Base-by-base conservation (phyloP, 2,888 invertebrate genomes). In the Plemyria rubiginata region DNA sequence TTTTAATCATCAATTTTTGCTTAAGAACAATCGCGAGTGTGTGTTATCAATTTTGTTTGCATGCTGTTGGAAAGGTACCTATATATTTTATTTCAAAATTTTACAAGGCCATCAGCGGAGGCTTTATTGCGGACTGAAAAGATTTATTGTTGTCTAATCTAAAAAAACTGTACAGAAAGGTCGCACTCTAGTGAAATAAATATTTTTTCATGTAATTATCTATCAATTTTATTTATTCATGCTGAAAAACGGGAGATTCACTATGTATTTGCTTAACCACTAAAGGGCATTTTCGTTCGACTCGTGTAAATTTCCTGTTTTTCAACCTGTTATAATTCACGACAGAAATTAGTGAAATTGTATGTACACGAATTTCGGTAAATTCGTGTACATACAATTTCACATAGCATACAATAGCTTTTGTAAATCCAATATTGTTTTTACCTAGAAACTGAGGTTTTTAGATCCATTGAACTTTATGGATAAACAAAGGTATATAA, bases 31-130 rank as follows among this genome's bases (percentile, higher is more conserved):
- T 81, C 72, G 77, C 36, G 11, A 80, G 81, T 80, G 85, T 81
- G 76, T 79, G 76, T 70, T 81, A 84, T 86, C 85, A 85, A 88
- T 89, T 90, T 88, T 91, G 90, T 90, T 60, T 85, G 84, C 84
- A 85, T 87, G 86, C 85, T 91, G 89, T 92, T 91, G 87, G 82
- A 85, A 85, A 75, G 79, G 77, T 86, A 22, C 22, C n/a, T n/a
- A 85, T 80, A 85, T 90, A 88, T 90, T 88, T 85, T 88, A 87
- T 87, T 78, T 75, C 80, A 82, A 80, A 79, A 80, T 81, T 81
- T 82, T 76, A 68, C 41, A 71, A 70, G 50, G 68, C 62, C 63
- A 60, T 71, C 73, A 73, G 77, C 74, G 71, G 83, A 84, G 82
- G 84, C 82, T 82, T 77, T 57, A 60, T 57, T 55, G 75, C 73